Conservation (phyloP, 2,888 invertebrate species). For the Caenorhabditis japonica region DNA sequence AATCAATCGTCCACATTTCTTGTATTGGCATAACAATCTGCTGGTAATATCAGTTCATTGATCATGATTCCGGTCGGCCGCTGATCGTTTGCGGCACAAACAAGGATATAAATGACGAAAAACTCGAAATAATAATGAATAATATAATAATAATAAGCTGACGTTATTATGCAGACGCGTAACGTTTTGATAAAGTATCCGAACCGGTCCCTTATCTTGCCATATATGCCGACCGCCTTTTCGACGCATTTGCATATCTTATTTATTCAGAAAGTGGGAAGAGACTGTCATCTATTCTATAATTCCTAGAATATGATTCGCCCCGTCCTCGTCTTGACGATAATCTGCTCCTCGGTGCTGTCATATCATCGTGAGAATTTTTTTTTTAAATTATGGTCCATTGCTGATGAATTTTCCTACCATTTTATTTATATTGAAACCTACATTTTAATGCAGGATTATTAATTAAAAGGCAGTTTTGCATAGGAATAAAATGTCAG, state of each 20-base stretch:
- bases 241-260: conserved; percentile 40
- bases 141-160: conserved; percentile 36
- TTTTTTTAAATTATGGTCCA: background rate
- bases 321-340: conserved; percentile 12
- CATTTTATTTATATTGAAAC: too few relatives aligned
- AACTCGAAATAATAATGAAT: conserved; percentile 21
- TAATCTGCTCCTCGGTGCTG: conserved; percentile 33
- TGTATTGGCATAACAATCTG: too few relatives aligned
- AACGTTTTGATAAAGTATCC: conserved; percentile 1
- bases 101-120: conserved; percentile 16
- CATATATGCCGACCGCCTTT: conserved; percentile 29
- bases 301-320: conserved; percentile 17
- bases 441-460: too few relatives aligned
- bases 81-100: conserved; percentile 26
- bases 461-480: too few relatives aligned
- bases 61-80: conserved; percentile 19
- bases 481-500: too few relatives aligned
- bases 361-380: conserved; percentile 46
- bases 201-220: conserved; percentile 45
- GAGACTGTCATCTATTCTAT: background rate
- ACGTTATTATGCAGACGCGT: conserved; percentile 33
- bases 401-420: background rate
- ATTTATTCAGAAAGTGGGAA: conserved; percentile 12
- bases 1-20: too few relatives aligned
- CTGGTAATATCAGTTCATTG: conserved; percentile 18